Base-by-base conservation (phyloP, 2,888 invertebrate genomes). In the Uloborus plumipes region DNA sequence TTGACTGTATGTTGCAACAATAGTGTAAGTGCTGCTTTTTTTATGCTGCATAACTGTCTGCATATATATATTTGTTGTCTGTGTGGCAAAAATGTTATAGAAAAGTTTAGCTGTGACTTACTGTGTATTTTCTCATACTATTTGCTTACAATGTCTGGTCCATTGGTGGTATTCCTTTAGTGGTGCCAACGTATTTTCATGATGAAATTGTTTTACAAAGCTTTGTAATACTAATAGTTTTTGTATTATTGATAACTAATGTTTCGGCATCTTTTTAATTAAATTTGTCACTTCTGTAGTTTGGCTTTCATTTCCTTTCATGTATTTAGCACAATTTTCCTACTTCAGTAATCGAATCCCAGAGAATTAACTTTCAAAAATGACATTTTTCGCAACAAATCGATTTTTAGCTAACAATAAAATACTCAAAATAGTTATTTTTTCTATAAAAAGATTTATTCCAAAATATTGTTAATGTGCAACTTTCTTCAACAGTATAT, bases 121-220 rank as follows among this genome's bases (percentile, higher is more conserved):
- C 65, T 64, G 55, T 66, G 65, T 72, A 58, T 59, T 78, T 79
- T 51, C 51, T 66, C 39, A 58, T 70, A 70, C 70, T 39, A 39
- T 39, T 39, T 70, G 69, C 81, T 75, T 81, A 75, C 74, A 81
- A 81, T 75, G 69, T 81, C 81, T 81, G 81, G 81, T 81, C 70
- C 74, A 74, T 75, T 81, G 81, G 74, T 74, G 81, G 70, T 70
- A 75, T 75, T 75, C 75, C 74, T 71, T 70, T 70, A 64, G 74
- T 81, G 81, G 81, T 81, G 81, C 81, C 81, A 81, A 81, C 70
- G 70, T 81, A 70, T 81, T 64, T 74, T 65, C 74, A 81, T 70
- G 62, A 74, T 62, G 64, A 47, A 73, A 74, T 69, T 81, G 81
- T 75, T 66, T 81, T 81, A 75, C 65, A 70, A 75, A 55, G 81